Conservation (phyloP, 2,888 invertebrate genomes). For the Ormia ochracea region DNA sequence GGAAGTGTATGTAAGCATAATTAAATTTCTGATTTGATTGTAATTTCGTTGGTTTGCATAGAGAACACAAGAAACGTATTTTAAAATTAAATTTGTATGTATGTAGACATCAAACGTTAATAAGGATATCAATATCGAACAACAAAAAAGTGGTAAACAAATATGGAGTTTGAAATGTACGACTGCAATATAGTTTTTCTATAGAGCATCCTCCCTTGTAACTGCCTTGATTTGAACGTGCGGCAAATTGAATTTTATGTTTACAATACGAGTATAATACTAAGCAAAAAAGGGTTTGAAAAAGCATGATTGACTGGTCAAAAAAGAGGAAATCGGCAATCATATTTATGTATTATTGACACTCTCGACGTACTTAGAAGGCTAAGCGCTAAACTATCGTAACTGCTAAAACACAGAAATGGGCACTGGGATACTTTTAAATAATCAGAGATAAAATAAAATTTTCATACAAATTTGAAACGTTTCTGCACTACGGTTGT, state of each 20-base stretch:
- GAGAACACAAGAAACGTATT: neutral
- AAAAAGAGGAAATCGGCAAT: slow-evolving; percentile 48
- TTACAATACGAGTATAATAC: neutral
- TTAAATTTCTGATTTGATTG: neutral
- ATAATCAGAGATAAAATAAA: too few species aligned
- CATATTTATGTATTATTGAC: neutral
- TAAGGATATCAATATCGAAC: slow-evolving; percentile 37
- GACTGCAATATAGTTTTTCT: neutral
- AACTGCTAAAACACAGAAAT: too few species aligned
- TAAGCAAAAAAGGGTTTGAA: slow-evolving; percentile 23
- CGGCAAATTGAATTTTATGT: neutral
- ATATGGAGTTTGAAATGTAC: neutral
- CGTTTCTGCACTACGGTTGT: too few species aligned
- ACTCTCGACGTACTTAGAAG: too few species aligned
- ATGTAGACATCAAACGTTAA: slow-evolving; percentile 19
- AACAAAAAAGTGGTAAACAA: slow-evolving; percentile 30
- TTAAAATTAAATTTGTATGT: slow-evolving; percentile 16
- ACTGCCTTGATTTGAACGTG: slow-evolving; percentile 21
- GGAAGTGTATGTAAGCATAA: neutral
- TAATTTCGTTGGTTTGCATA: slow-evolving; percentile 10
- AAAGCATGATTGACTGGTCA: slow-evolving; percentile 65
- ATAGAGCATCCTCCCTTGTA: slow-evolving; percentile 11
- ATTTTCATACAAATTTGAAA: too few species aligned
- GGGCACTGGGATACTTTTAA: too few species aligned
- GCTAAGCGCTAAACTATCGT: too few species aligned